phyloP scores from a whole-genome alignment of 2,797 vertebrate species.

The Periparus ater region DNA sequence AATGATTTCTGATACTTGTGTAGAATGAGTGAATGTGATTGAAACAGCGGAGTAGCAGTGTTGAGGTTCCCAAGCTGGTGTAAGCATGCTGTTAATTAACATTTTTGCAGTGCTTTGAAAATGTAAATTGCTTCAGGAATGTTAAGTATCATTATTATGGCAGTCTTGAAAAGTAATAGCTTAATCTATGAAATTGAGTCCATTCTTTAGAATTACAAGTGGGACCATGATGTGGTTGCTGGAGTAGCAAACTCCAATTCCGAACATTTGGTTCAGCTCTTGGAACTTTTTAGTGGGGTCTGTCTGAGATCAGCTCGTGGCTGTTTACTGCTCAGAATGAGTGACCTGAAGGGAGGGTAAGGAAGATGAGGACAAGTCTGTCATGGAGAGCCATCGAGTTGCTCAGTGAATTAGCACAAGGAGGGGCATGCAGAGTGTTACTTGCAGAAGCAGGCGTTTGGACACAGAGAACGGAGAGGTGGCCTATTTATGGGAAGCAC shows the following conservation, averaged over 20 bases:
- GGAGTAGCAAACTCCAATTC: background rate
- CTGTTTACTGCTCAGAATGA: background rate
- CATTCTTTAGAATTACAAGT: background rate
- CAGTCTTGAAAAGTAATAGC: conserved; percentile 23
- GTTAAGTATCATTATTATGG: conserved; percentile 35
- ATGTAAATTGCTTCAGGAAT: conserved; percentile 32
- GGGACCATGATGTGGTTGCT: background rate
- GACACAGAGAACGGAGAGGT: background rate
- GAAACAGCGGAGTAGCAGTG: background rate
- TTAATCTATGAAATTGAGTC: conserved; percentile 4
- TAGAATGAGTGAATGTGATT: background rate
- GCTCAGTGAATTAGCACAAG: background rate
- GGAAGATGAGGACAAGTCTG: background rate
- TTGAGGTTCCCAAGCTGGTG: background rate
- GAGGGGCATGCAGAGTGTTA: background rate
- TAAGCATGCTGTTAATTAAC: conserved; percentile 48
- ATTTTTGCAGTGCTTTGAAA: conserved; percentile 32
- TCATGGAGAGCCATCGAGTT: background rate
- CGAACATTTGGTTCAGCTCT: background rate
- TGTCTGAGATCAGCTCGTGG: background rate
- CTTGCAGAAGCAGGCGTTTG: background rate
- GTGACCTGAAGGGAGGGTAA: background rate
- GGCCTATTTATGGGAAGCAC: background rate
- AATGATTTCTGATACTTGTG: background rate
- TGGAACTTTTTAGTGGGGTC: background rate